Base-by-base conservation (phyloP, 2,797 vertebrate species). In the Eleutherodactylus coqui region DNA sequence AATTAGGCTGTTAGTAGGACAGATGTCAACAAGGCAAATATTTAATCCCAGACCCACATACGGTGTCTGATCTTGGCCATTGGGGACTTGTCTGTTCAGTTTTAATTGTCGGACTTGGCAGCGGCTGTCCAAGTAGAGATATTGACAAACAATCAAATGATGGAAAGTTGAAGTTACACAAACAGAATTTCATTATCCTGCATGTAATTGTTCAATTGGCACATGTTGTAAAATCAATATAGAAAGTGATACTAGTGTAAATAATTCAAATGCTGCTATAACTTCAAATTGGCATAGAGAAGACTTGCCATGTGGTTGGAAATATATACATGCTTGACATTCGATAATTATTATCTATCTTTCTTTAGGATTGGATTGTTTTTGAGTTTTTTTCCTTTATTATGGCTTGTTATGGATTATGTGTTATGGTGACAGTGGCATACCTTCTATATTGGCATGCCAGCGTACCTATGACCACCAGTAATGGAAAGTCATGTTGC, bases 111-210 rank as follows among this genome's bases (percentile, higher is more conserved):
- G 38, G 67, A 38, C 73, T 70, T 43, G 32, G 29, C 53, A 41
- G 36, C 11, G 24, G 24, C 29, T 29, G 49, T 36, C 67, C n/a
- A 24, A 43, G 67, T 47, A 11, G 14, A 73, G 34, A 36, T 82
- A 38, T 72, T 58, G 80, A 82, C 24, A 53, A 55, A 82, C 49
- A 43, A 72, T 82, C 79, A 82, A 82, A 72, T 13, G 34, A 72
- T 36, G 47, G 21, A 82, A 82, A n/a, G 64, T 41, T 72, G 45
- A 53, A 82, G 49, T 72, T 36, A 51, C 49, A 70, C 53, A 73
- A 82, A 58, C 36, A 82, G 67, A 72, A 82, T 53, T 73, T 27
- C 49, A 82, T 82, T 82, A 73, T 36, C 32, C 34, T 38, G 14
- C 34, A 70, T 36, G 36, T 70, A 82, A 72, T 72, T 27, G 64